phyloP scores from a whole-genome alignment of 2,113 vertebrate species.

The Gorilla gorilla region DNA sequence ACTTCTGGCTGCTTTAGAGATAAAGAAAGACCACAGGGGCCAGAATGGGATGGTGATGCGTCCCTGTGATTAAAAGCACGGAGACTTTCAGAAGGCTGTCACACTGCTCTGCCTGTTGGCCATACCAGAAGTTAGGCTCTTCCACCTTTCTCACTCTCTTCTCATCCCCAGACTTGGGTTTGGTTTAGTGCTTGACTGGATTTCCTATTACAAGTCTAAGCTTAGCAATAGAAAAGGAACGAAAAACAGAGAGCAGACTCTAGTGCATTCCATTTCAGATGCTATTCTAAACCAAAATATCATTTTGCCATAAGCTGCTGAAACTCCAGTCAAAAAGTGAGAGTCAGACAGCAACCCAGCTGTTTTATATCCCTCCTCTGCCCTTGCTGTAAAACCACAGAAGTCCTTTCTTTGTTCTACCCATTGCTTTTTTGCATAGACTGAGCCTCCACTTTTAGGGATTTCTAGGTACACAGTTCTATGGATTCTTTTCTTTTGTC shows the following conservation, averaged over 20 bases:
- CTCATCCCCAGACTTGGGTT: background rate
- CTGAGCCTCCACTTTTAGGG: background rate
- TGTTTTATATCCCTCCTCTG: background rate
- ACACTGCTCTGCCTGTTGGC: background rate
- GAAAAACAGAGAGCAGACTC: background rate
- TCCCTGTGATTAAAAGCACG: background rate
- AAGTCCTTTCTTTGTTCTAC: background rate
- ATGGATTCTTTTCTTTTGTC: background rate
- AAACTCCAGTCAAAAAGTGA: background rate
- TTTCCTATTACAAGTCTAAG: background rate
- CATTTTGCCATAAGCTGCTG: background rate
- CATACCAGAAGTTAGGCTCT: accelerated
- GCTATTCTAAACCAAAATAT: background rate
- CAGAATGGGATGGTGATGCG: background rate
- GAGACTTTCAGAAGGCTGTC: too few species aligned
- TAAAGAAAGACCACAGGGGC: background rate
- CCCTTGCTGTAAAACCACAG: background rate
- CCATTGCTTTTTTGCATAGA: background rate
- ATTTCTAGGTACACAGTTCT: constrained; percentile 15
- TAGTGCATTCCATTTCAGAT: background rate
- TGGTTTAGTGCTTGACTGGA: background rate
- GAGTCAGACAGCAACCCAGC: background rate
- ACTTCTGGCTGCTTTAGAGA: background rate
- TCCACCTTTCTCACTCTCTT: background rate
- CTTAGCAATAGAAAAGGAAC: background rate